phyloP scores from a whole-genome alignment of 2,888 invertebrate species.

The Phania funesta region DNA sequence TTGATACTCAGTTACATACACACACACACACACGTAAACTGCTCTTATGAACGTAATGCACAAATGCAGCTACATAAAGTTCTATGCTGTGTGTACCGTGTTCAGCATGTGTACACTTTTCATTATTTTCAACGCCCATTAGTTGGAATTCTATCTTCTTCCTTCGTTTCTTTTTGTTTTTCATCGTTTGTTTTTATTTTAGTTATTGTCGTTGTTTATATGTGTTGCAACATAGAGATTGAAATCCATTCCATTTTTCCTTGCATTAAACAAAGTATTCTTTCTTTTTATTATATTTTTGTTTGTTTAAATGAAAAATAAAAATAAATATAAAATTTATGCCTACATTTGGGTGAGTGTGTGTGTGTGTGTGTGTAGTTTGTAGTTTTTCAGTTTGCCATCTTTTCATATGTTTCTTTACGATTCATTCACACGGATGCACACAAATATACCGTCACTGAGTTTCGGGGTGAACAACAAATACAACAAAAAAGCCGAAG shows the following conservation, averaged over 20 bases:
- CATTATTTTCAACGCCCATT: constrained; percentile 66
- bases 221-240: constrained; percentile 50
- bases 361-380: not conserved
- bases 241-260: constrained; percentile 63
- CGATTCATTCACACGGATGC: constrained; percentile 14
- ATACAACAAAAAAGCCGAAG: constrained; percentile 21
- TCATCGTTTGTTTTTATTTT: constrained; percentile 36
- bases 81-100: constrained; percentile 17
- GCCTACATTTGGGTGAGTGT: not conserved
- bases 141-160: constrained; percentile 53
- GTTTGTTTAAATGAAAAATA: constrained; percentile 26
- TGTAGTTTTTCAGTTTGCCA: constrained; percentile 5
- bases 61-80: no score
- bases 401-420: constrained; percentile 54
- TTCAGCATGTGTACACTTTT: constrained; percentile 52
- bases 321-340: not conserved
- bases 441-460: not conserved
- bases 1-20: not conserved
- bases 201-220: constrained; percentile 36
- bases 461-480: constrained; percentile 3
- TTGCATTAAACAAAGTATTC: constrained; percentile 64
- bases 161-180: constrained; percentile 5
- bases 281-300: constrained; percentile 26
- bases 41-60: no score
- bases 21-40: not conserved